phyloP scores from a whole-genome alignment of 2,797 vertebrate species.

The Malurus leucopterus region DNA sequence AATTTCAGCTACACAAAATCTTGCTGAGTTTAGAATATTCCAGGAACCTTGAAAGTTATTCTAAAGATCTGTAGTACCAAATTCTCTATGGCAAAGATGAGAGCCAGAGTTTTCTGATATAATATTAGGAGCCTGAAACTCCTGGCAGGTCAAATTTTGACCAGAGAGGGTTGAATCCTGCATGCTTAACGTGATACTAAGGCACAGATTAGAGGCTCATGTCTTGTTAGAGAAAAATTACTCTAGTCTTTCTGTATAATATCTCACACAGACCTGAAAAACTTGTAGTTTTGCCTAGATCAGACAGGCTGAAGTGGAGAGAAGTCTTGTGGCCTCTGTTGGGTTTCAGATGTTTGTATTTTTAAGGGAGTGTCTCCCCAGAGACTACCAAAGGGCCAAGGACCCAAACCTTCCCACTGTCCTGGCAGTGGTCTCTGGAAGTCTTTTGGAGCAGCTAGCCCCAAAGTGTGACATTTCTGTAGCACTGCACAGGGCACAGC shows the following conservation, averaged over 20 bases:
- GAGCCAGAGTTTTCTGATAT: neutral
- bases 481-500: neutral
- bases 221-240: neutral
- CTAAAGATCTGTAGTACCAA: neutral
- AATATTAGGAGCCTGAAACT: neutral
- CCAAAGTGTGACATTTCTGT: neutral
- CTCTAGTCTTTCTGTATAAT: neutral
- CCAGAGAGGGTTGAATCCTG: neutral
- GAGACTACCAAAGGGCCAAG: neutral
- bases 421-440: neutral
- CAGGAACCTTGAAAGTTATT: neutral
- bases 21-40: neutral
- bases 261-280: neutral
- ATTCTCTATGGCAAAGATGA: neutral
- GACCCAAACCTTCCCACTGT: neutral
- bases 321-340: neutral
- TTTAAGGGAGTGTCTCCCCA: neutral
- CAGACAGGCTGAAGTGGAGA: accelerated
- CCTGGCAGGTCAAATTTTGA: neutral
- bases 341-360: neutral
- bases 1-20: neutral
- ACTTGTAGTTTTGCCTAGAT: neutral
- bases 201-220: neutral
- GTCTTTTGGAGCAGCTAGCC: neutral
- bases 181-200: neutral